Evolutionary conservation across 2,888 invertebrate genomes (phyloP).

Genomic region (Cryptops parisi): DNA sequence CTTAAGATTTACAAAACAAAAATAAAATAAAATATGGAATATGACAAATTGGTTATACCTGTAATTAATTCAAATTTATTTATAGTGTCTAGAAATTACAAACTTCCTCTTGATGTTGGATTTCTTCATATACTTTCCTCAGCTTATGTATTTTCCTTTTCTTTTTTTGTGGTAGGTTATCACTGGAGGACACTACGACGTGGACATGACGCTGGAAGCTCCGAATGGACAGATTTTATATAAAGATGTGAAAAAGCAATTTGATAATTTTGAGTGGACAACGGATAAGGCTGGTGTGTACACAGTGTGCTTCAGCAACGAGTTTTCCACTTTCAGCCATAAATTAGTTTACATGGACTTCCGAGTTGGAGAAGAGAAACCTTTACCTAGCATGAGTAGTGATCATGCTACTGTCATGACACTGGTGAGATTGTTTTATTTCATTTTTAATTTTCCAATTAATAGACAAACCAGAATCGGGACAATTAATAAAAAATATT

Average conservation of each 20-base stretch:
- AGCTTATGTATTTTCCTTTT: too few species aligned
- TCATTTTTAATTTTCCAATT: not conserved
- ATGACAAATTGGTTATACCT: too few species aligned
- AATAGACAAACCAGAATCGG: too few species aligned
- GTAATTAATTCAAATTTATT: too few species aligned
- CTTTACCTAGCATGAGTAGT: constrained; percentile 57
- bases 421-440: constrained; percentile 31
- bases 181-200: constrained; percentile 96
- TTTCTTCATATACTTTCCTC: too few species aligned
- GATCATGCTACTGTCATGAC: constrained; percentile 87
- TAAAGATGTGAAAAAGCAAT: constrained; percentile 83
- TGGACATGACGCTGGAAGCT: constrained; percentile 78
- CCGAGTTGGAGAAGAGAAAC: constrained; percentile 81
- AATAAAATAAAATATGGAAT: too few species aligned
- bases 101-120: too few species aligned
- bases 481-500: too few species aligned
- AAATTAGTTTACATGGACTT: constrained; percentile 98
- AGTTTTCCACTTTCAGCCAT: constrained; percentile 97
- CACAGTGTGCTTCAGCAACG: constrained; percentile 91
- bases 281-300: constrained; percentile 60
- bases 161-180: constrained; percentile 57
- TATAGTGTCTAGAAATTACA: too few species aligned
- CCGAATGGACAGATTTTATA: constrained; percentile 80
- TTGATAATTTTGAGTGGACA: constrained; percentile 79
- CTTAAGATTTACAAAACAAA: too few species aligned